These are phyloP conservation scores for Perca fluviatilis DNA, from an alignment of 2,113 vertebrate genomes.

Conservation along the genomic window DNA sequence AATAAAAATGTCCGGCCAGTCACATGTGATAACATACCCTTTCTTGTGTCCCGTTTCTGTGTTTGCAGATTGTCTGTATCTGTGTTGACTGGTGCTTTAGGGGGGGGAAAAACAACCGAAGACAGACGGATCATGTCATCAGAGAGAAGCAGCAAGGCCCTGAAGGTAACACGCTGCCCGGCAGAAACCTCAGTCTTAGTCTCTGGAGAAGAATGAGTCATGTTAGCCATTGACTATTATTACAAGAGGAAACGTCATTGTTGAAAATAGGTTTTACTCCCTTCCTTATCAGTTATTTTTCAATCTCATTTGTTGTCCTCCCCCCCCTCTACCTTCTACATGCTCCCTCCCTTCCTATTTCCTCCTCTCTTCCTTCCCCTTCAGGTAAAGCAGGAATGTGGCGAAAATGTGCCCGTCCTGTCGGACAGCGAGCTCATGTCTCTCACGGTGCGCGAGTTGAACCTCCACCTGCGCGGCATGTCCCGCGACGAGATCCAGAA, in stretches of 20 bases:
- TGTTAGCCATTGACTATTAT: neutral
- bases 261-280: slow-evolving; percentile 9
- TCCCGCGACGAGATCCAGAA: slow-evolving; percentile 97
- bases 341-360: neutral
- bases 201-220: neutral
- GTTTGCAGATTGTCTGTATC: slow-evolving; percentile 77
- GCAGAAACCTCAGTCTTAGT: neutral
- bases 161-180: slow-evolving; percentile 89
- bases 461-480: slow-evolving; percentile 96
- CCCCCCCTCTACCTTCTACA: neutral
- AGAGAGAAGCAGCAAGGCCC: slow-evolving; percentile 97
- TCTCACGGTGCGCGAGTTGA: slow-evolving; percentile 96
- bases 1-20: slow-evolving; percentile 56
- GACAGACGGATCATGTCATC: slow-evolving; percentile 91
- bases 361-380: neutral
- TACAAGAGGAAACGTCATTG: neutral
- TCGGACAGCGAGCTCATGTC: slow-evolving; percentile 98
- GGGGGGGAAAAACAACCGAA: slow-evolving; percentile 73
- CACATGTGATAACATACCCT: slow-evolving; percentile 50
- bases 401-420: slow-evolving; percentile 97
- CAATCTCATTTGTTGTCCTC: neutral
- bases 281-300: neutral
- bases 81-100: slow-evolving; percentile 78
- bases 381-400: slow-evolving; percentile 99
- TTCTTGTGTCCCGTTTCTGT: slow-evolving; percentile 32